Evolutionary conservation across 2,113 vertebrate genomes (phyloP).

Genomic region (Talpa occidentalis): DNA sequence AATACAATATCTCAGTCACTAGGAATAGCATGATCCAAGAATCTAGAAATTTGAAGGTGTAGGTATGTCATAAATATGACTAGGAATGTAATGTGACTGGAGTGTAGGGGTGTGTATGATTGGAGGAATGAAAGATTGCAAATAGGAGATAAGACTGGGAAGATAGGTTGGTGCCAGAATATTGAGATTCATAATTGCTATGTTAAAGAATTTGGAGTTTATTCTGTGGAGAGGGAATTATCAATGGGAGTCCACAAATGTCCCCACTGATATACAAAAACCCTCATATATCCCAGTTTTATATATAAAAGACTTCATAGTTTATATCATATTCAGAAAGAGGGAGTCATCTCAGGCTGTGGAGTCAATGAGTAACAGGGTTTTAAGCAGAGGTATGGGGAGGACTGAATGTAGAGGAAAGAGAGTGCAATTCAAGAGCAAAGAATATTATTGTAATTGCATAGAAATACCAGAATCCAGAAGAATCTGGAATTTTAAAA

Average conservation of each 20-base stretch:
- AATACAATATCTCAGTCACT: neutral
- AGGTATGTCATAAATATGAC: neutral
- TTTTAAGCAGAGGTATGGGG: neutral
- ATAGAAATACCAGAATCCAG: neutral
- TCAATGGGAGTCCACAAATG: neutral
- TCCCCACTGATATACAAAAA: neutral
- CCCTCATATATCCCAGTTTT: neutral
- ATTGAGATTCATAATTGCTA: neutral
- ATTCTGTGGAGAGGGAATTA: constrained; percentile 1
- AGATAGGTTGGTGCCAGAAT: neutral
- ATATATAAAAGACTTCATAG: neutral
- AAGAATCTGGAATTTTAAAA: constrained; percentile 20
- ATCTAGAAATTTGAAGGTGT: neutral
- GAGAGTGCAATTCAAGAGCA: neutral
- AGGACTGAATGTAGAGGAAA: neutral
- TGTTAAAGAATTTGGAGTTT: neutral
- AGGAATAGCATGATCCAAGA: neutral
- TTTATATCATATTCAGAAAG: neutral
- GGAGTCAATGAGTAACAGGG: neutral
- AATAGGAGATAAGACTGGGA: neutral
- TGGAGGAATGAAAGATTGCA: neutral
- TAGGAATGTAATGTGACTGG: neutral
- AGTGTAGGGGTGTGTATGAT: no score
- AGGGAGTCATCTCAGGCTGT: neutral
- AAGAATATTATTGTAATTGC: neutral